Evolutionary conservation across 2,888 invertebrate genomes (phyloP).

Genomic region (Sphinx pinastri): DNA sequence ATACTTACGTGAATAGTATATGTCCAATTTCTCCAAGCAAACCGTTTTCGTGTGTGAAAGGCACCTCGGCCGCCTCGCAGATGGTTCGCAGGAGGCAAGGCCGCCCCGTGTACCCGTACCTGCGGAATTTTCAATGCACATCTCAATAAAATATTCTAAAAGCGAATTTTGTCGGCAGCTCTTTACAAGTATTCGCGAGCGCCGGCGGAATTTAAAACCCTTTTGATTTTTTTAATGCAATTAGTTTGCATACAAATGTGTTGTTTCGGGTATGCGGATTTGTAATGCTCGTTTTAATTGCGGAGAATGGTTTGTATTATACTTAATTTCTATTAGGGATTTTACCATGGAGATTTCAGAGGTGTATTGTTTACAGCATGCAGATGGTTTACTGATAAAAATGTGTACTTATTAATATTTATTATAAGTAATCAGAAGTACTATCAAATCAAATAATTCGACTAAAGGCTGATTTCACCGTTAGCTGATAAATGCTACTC

Average conservation of each 20-base stretch:
- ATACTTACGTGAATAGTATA: constrained; percentile 88
- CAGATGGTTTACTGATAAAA: too few relatives aligned
- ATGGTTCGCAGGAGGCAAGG: constrained; percentile 89
- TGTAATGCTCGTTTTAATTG: constrained; percentile 3
- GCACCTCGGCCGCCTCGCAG: constrained; percentile 89
- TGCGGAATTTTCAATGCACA: constrained; percentile 60
- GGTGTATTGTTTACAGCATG: too few relatives aligned
- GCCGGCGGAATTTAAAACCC: constrained; percentile 29
- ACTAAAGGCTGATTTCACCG: too few relatives aligned
- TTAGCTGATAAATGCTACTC: too few relatives aligned
- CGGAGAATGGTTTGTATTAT: neutral
- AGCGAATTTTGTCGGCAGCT: constrained; percentile 45
- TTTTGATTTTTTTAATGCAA: constrained; percentile 34
- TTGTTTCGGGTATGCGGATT: neutral
- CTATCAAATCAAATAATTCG: too few relatives aligned
- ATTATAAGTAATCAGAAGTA: too few relatives aligned
- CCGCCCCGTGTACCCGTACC: constrained; percentile 86
- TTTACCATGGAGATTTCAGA: neutral
- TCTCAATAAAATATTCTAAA: constrained; percentile 52
- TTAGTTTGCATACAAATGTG: constrained; percentile 23
- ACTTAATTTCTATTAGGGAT: neutral
- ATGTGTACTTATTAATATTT: too few relatives aligned
- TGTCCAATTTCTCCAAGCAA: constrained; percentile 90
- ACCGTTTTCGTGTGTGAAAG: constrained; percentile 87
- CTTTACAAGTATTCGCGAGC: constrained; percentile 33